A percentile compares a stretch with the other conserved stretches of the same genome.
phyloP scores from a whole-genome alignment of 2,888 invertebrate genomes.

The Eutolmus rufibarbis region DNA sequence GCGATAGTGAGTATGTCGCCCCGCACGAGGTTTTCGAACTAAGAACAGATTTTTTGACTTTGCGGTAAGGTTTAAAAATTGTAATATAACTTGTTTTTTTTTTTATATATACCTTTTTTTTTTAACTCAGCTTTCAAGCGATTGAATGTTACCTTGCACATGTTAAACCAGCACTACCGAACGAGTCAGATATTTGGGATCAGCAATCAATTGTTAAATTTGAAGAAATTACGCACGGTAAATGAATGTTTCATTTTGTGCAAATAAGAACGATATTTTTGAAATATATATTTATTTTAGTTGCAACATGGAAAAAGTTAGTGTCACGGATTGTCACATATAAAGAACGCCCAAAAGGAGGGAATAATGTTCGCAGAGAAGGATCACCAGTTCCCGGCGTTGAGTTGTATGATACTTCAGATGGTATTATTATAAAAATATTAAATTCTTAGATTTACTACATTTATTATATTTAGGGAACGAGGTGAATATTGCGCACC shows the following conservation, averaged over 20 bases:
- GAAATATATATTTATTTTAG: constrained; percentile 58
- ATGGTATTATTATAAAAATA: constrained; percentile 60
- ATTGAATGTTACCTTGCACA: constrained; percentile 85
- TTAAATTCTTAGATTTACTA: not conserved
- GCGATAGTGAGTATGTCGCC: constrained; percentile 77
- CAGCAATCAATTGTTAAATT: constrained; percentile 71
- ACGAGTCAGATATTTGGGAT: constrained; percentile 67
- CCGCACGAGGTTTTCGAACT: constrained; percentile 75
- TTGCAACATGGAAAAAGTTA: constrained; percentile 82
- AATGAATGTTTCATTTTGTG: constrained; percentile 30
- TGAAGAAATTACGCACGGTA: constrained; percentile 73
- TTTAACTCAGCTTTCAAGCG: constrained; percentile 69
- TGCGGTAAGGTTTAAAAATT: constrained; percentile 53
- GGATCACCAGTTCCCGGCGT: constrained; percentile 80
- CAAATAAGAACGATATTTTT: not conserved
- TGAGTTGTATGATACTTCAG: constrained; percentile 74
- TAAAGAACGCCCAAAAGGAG: constrained; percentile 65
- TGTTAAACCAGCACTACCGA: constrained; percentile 68
- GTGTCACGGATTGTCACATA: constrained; percentile 79
- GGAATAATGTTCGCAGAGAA: constrained; percentile 63
- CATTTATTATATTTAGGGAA: constrained; percentile 49
- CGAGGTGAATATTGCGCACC: constrained; percentile 58
- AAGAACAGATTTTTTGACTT: constrained; percentile 69
- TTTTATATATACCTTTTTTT: constrained; percentile 6
- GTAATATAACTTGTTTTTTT: not conserved